Evolutionary conservation across 2,113 vertebrate genomes (phyloP).

Genomic region (Melanocharis versteri): DNA sequence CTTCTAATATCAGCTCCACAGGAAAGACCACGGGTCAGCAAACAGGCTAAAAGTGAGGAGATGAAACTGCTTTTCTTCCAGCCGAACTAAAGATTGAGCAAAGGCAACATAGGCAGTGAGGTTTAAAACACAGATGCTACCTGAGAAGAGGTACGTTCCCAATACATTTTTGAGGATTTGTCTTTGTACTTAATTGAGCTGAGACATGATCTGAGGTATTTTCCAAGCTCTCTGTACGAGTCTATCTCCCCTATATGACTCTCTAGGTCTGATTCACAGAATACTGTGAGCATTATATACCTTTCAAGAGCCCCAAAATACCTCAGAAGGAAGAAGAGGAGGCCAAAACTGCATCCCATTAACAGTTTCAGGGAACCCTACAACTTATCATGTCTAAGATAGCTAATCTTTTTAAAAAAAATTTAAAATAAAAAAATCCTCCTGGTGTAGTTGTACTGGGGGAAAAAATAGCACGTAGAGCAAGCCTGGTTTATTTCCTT

Average conservation of each 20-base stretch:
- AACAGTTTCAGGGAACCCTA: neutral
- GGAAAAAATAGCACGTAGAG: neutral
- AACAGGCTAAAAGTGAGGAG: neutral
- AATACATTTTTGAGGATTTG: neutral
- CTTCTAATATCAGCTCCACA: neutral
- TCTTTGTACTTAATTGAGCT: neutral
- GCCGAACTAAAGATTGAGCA: neutral
- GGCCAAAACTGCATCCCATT: neutral
- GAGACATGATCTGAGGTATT: neutral
- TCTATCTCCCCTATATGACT: neutral
- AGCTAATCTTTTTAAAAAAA: neutral
- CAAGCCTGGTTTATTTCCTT: neutral
- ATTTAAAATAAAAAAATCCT: neutral
- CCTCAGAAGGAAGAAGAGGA: neutral
- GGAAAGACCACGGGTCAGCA: neutral
- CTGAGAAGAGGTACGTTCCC: neutral
- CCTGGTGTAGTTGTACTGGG: neutral
- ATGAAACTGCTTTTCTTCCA: neutral
- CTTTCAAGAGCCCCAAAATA: neutral
- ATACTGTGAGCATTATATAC: neutral
- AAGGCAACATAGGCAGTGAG: neutral
- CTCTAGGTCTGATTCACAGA: neutral
- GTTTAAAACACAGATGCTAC: neutral
- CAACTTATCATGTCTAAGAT: neutral
- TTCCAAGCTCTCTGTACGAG: neutral